These are phyloP conservation scores for Ormyrus pomaceus DNA, from an alignment of 2,888 invertebrate genomes.

Conservation along the genomic window DNA sequence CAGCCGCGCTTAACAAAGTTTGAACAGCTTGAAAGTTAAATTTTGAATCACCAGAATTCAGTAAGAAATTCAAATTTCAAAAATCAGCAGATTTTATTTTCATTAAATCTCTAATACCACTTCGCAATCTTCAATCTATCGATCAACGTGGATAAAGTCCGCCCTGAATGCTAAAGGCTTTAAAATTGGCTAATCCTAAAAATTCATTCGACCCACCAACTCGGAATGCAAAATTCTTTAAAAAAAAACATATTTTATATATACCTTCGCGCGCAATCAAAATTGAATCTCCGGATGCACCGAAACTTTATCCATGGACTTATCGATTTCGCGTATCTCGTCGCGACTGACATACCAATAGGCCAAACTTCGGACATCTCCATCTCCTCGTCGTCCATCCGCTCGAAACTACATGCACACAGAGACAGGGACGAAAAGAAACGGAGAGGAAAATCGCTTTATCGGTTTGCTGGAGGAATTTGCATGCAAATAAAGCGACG, in stretches of 20 bases:
- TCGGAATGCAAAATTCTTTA: neutral
- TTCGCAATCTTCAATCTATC: too few relatives aligned
- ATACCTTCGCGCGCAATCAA: neutral
- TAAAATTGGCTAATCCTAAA: too few relatives aligned
- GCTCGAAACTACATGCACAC: neutral
- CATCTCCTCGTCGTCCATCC: neutral
- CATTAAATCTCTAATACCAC: too few relatives aligned
- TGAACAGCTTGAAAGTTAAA: too few relatives aligned
- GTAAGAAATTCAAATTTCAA: too few relatives aligned
- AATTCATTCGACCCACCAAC: too few relatives aligned
- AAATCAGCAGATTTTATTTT: too few relatives aligned
- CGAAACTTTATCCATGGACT: constrained; percentile 6
- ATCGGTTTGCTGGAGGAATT: constrained; percentile 26
- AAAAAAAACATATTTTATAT: too few relatives aligned
- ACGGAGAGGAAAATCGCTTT: constrained; percentile 40
- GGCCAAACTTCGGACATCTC: constrained; percentile 8
- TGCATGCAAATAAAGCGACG: constrained; percentile 45
- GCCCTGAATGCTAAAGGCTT: too few relatives aligned
- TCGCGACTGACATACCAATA: neutral
- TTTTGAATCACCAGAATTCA: too few relatives aligned
- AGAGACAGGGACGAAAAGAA: constrained; percentile 14
- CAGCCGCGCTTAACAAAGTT: too few relatives aligned
- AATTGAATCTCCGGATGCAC: neutral
- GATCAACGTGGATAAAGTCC: too few relatives aligned
- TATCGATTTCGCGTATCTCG: constrained; percentile 1